Percentiles rank a stretch among this genome's conserved stretches.
These are phyloP conservation scores for Lomographa bimaculata DNA, from an alignment of 2,888 invertebrate species.

Conservation along the genomic window DNA sequence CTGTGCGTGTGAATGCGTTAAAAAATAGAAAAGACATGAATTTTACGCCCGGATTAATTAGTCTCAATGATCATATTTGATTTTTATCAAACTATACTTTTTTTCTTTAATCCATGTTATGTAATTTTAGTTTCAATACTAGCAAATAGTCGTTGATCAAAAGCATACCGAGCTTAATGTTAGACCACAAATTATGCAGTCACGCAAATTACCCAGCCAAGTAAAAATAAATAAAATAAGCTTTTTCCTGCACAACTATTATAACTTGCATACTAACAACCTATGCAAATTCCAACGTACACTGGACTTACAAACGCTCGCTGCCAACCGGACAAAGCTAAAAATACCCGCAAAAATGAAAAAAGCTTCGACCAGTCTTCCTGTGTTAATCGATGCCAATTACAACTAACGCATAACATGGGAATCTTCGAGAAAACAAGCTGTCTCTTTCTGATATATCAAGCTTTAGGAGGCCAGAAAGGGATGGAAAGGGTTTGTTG, in stretches of 20 bases:
- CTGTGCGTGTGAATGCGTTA: too few relatives aligned
- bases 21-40: too few relatives aligned
- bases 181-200: too few relatives aligned
- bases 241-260: constrained; percentile 2
- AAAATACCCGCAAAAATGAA: constrained; percentile 56
- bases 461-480: constrained; percentile 5
- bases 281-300: constrained; percentile 11
- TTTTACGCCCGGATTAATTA: too few relatives aligned
- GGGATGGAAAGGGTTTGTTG: constrained; percentile 20
- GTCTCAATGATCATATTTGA: too few relatives aligned
- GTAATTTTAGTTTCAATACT: too few relatives aligned
- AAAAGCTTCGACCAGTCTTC: constrained; percentile 66
- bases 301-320: constrained; percentile 10
- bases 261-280: constrained; percentile 9
- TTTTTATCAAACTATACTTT: too few relatives aligned
- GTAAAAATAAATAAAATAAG: background rate
- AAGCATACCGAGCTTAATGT: too few relatives aligned
- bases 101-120: too few relatives aligned
- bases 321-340: constrained; percentile 38
- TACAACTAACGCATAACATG: constrained; percentile 47
- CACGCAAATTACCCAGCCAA: too few relatives aligned
- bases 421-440: constrained; percentile 22
- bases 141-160: too few relatives aligned
- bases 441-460: constrained; percentile 18
- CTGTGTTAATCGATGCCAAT: constrained; percentile 80